Conservation (phyloP, 2,797 vertebrate species). For the Epinephelus malabaricus region DNA sequence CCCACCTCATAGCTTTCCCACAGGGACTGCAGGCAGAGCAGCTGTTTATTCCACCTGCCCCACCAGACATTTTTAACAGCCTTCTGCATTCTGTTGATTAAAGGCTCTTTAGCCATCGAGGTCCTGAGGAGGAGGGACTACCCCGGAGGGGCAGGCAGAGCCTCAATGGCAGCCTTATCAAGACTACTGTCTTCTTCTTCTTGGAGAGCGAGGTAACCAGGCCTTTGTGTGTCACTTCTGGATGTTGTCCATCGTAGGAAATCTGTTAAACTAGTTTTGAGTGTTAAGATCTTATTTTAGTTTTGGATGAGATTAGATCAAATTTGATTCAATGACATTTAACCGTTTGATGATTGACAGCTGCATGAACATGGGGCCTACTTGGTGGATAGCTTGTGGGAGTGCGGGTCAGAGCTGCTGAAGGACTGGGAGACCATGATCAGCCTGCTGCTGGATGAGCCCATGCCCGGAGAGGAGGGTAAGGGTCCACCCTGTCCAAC, state of each 20-base stretch:
- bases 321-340: background rate
- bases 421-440: slow-evolving; percentile 99
- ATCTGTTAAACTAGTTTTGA: background rate
- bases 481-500: slow-evolving; percentile 44
- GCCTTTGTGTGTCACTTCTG: background rate
- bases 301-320: background rate
- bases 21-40: background rate
- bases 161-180: slow-evolving; percentile 95
- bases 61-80: background rate
- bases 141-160: slow-evolving; percentile 95
- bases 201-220: slow-evolving; percentile 95
- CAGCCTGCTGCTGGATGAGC: slow-evolving; percentile 95
- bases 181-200: slow-evolving; percentile 97
- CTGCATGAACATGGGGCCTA: slow-evolving; percentile 98
- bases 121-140: slow-evolving; percentile 92
- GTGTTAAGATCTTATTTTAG: background rate
- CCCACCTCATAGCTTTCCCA: too few relatives aligned
- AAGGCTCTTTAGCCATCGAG: slow-evolving; percentile 95
- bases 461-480: slow-evolving; percentile 96
- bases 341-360: slow-evolving; percentile 73
- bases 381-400: slow-evolving; percentile 99
- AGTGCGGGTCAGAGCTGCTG: slow-evolving; percentile 94
- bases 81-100: slow-evolving; percentile 30
- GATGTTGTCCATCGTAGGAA: slow-evolving; percentile 1
- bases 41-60: background rate